Conservation (phyloP, 2,113 vertebrate genomes). For the Oenanthe oenanthe region DNA sequence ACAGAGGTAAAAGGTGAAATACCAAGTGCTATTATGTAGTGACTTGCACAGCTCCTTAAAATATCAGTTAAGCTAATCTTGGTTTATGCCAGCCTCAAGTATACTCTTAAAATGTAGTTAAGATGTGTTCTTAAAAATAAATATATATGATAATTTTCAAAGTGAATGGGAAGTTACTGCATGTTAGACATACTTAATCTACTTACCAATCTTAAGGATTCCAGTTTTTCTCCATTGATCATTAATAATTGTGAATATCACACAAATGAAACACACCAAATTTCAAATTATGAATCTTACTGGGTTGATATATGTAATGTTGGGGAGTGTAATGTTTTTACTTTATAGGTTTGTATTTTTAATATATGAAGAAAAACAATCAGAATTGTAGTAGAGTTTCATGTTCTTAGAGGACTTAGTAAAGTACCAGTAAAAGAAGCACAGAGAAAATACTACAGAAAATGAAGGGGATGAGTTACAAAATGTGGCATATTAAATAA, state of each 20-base stretch:
- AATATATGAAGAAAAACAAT: not conserved
- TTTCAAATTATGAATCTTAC: not conserved
- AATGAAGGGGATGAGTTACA: not conserved
- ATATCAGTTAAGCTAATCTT: not conserved
- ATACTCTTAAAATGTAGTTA: not conserved
- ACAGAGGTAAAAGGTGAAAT: not conserved
- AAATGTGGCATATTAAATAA: not conserved
- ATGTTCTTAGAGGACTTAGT: not conserved
- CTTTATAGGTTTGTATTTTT: not conserved
- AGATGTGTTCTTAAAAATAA: not conserved
- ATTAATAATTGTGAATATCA: not conserved
- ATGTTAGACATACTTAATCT: not conserved
- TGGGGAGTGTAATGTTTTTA: not conserved
- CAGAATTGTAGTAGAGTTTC: not conserved
- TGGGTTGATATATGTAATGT: not conserved
- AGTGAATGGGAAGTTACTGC: not conserved
- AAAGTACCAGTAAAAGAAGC: not conserved
- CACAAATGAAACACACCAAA: not conserved
- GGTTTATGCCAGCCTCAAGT: not conserved
- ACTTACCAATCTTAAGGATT: not conserved
- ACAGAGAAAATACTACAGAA: not conserved
- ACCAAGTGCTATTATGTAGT: not conserved
- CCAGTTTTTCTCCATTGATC: not conserved
- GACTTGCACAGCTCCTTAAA: not conserved
- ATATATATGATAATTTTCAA: not conserved